phyloP scores from a whole-genome alignment of 2,113 vertebrate genomes.

The Mionectes macconnelli region DNA sequence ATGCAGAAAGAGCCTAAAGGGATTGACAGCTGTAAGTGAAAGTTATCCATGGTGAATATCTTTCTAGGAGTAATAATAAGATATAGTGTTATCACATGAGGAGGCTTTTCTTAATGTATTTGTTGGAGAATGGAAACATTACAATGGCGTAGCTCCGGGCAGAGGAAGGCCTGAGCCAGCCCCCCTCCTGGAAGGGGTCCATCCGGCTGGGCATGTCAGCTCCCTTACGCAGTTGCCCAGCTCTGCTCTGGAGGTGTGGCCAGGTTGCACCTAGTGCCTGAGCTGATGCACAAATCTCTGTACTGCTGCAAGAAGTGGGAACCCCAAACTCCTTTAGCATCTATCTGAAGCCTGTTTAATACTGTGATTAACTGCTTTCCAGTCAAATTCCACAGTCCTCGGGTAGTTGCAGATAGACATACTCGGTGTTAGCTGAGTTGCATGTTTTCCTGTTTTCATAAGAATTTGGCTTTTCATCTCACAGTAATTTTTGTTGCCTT shows the following conservation, averaged over 20 bases:
- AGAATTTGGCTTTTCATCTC: neutral
- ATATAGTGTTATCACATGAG: neutral
- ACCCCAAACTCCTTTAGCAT: neutral
- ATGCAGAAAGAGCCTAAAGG: neutral
- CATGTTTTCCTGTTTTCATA: neutral
- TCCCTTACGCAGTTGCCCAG: neutral
- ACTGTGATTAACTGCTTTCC: neutral
- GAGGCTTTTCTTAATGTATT: neutral
- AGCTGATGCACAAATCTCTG: neutral
- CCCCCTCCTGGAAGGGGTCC: neutral
- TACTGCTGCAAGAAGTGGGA: neutral
- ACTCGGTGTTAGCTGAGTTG: neutral
- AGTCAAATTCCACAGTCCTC: neutral
- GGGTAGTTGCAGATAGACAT: neutral
- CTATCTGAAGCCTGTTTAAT: neutral
- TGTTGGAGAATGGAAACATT: neutral
- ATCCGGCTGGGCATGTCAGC: neutral
- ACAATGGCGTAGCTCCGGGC: rapidly evolving
- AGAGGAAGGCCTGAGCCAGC: neutral
- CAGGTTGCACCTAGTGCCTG: neutral
- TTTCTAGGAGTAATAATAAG: neutral
- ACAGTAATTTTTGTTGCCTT: neutral
- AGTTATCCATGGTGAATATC: neutral
- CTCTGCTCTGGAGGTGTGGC: neutral
- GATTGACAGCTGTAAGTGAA: neutral